phyloP scores from a whole-genome alignment of 2,113 vertebrate species.

The Cercopithecus mona region DNA sequence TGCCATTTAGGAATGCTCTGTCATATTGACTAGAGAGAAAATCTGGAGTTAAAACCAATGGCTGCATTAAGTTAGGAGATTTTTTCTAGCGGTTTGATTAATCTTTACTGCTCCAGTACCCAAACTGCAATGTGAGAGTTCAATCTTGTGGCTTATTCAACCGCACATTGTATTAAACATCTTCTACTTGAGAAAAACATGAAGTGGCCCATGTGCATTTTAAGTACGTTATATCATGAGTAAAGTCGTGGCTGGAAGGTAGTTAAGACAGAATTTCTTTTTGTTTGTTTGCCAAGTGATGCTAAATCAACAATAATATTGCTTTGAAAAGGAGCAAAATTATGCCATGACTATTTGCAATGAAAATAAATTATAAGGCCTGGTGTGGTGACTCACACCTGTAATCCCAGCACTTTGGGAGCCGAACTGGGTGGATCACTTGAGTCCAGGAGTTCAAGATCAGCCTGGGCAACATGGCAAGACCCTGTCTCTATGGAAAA shows the following conservation, averaged over 20 bases:
- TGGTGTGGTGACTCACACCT: too few relatives aligned
- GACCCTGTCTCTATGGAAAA: too few relatives aligned
- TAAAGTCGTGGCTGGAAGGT: background rate
- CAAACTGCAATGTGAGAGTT: conserved; percentile 2
- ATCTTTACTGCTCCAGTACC: background rate
- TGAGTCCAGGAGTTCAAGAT: too few relatives aligned
- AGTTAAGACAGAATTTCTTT: background rate
- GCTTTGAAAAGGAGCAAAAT: conserved; percentile 45
- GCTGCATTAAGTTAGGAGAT: background rate
- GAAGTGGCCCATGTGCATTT: background rate
- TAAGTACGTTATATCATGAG: background rate
- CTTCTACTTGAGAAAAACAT: conserved; percentile 13
- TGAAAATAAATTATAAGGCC: conserved; percentile 25
- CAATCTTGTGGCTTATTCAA: conserved; percentile 15
- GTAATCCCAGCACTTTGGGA: too few relatives aligned
- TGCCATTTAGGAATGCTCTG: background rate
- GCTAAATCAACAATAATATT: conserved; percentile 33
- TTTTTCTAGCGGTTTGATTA: conserved; percentile 15
- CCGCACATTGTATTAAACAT: background rate
- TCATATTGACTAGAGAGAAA: conserved; percentile 6
- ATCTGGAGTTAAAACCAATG: background rate
- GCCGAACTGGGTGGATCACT: too few relatives aligned
- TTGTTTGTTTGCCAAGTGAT: conserved; percentile 24
- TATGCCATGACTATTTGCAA: background rate
- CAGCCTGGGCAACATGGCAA: too few relatives aligned